These are phyloP conservation scores for Astyanax mexicanus DNA, from an alignment of 2,797 vertebrate species.

Conservation along the genomic window DNA sequence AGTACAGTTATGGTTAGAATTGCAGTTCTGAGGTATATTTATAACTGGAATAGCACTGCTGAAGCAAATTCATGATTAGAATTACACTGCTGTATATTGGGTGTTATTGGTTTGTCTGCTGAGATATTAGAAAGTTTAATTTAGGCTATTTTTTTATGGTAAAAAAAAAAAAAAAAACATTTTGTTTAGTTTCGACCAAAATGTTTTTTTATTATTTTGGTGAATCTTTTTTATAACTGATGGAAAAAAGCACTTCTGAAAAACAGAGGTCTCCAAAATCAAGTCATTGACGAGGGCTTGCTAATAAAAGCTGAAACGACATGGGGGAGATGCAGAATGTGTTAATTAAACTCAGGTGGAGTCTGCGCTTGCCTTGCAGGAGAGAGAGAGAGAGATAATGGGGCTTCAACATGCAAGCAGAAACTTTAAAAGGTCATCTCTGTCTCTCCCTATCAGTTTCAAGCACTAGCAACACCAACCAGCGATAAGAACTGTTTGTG, in stretches of 20 bases:
- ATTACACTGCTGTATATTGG: too few relatives aligned
- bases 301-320: conserved; percentile 8
- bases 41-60: too few relatives aligned
- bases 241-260: neutral
- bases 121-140: too few relatives aligned
- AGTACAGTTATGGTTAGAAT: too few relatives aligned
- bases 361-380: conserved; percentile 9
- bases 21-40: too few relatives aligned
- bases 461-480: neutral
- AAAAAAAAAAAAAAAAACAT: too few relatives aligned
- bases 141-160: too few relatives aligned
- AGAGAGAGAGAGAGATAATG: conserved; percentile 23
- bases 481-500: conserved; percentile 11
- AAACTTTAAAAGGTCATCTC: conserved; percentile 7
- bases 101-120: too few relatives aligned
- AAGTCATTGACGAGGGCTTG: neutral
- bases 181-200: too few relatives aligned
- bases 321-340: conserved; percentile 18
- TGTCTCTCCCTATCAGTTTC: conserved; percentile 8
- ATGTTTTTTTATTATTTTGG: too few relatives aligned
- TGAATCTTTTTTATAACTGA: neutral
- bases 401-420: conserved; percentile 21
- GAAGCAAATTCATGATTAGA: too few relatives aligned
- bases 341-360: conserved; percentile 37
- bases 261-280: neutral